Conservation (phyloP, 2,888 invertebrate genomes). For the Lobophora halterata region DNA sequence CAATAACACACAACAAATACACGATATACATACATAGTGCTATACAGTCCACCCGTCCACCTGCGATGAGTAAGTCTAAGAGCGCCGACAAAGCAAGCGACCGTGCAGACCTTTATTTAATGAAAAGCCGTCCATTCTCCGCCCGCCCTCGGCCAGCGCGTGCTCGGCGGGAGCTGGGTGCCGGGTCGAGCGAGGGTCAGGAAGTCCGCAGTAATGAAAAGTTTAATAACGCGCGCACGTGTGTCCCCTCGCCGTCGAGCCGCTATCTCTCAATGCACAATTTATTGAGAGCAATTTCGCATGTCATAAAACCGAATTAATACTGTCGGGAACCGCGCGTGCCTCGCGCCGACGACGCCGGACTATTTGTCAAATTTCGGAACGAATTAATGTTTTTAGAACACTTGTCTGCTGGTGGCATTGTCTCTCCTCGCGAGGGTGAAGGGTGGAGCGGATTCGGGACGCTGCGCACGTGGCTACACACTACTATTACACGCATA, state of each 20-base stretch:
- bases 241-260: conserved; percentile 36
- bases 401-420: conserved; percentile 34
- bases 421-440: conserved; percentile 20
- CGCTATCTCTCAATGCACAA: conserved; percentile 56
- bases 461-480: conserved; percentile 24
- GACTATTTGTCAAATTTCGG: conserved; percentile 41
- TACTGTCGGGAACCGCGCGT: no score
- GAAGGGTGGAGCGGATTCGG: conserved; percentile 18
- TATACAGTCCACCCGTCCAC: background rate
- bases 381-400: conserved; percentile 33
- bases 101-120: conserved; percentile 36
- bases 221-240: conserved; percentile 74
- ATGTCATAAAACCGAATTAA: conserved; percentile 79
- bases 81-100: conserved; percentile 34
- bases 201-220: conserved; percentile 62
- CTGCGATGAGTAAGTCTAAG: background rate
- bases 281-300: conserved; percentile 77
- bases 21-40: no score
- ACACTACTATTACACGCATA: conserved; percentile 8
- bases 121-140: conserved; percentile 35
- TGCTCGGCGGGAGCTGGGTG: no score
- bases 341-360: no score
- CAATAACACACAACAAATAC: no score
- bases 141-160: no score
- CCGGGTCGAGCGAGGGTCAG: no score